Evolutionary conservation across 2,888 invertebrate species (phyloP).

Genomic region (Anoncus sp.): DNA sequence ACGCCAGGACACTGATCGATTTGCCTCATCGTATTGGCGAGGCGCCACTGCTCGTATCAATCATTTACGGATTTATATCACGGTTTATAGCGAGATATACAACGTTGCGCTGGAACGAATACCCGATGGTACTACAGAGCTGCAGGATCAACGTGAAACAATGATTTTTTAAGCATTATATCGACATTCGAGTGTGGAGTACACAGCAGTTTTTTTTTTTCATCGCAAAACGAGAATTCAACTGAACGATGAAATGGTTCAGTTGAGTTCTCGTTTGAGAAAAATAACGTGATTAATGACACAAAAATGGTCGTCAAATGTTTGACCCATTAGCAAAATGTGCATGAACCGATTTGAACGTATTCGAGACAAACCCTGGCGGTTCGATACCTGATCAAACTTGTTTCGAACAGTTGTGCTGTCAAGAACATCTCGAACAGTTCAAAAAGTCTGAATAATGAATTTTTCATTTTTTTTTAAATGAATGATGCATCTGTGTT

Average conservation of each 20-base stretch:
- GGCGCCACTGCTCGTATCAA: slow-evolving; percentile 31
- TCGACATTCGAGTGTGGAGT: not conserved
- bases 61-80: slow-evolving; percentile 30
- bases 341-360: too few species aligned
- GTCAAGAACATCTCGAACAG: too few species aligned
- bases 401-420: too few species aligned
- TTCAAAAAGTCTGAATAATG: too few species aligned
- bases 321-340: not conserved
- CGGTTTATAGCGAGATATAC: slow-evolving; percentile 7
- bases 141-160: not conserved
- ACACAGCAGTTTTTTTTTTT: not conserved
- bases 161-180: not conserved
- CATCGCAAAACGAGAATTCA: not conserved
- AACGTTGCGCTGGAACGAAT: not conserved
- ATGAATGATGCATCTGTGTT: too few species aligned
- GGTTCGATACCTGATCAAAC: too few species aligned
- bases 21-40: slow-evolving; percentile 1
- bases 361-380: too few species aligned
- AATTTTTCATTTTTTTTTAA: too few species aligned
- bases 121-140: not conserved
- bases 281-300: not conserved
- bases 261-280: too few species aligned
- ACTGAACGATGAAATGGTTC: not conserved
- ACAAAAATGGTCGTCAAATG: not conserved
- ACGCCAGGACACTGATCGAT: slow-evolving; percentile 44